A percentile compares a stretch with the other conserved stretches of the same genome.
Evolutionary conservation across 2,113 vertebrate genomes (phyloP).

Genomic region (Taxidea taxus): DNA sequence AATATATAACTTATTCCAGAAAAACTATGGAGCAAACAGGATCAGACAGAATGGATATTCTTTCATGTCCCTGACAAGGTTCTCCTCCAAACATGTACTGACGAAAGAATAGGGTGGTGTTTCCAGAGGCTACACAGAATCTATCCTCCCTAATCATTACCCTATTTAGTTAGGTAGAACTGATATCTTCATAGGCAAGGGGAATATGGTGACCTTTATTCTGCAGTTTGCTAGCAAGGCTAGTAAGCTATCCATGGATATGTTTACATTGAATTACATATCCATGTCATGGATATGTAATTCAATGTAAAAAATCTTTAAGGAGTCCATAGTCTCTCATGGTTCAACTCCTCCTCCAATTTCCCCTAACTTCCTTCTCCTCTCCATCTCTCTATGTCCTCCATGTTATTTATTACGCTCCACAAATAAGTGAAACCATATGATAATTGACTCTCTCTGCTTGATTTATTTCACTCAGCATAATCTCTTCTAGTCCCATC

Average conservation of each 20-base stretch:
- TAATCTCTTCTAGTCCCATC: no score
- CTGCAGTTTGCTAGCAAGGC: not conserved
- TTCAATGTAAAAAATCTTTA: not conserved
- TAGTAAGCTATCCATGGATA: not conserved
- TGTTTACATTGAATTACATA: no score
- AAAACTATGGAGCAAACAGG: not conserved
- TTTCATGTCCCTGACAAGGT: not conserved
- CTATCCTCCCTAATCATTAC: not conserved
- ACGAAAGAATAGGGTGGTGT: not conserved
- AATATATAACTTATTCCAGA: not conserved
- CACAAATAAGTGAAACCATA: no score
- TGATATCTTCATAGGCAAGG: not conserved
- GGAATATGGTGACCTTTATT: not conserved
- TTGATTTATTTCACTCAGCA: no score
- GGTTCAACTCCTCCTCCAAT: no score
- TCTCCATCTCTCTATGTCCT: no score
- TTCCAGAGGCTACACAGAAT: not conserved
- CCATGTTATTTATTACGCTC: no score
- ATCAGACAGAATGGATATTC: not conserved
- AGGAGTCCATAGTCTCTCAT: not conserved
- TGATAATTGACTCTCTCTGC: no score
- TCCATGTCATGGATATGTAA: not conserved
- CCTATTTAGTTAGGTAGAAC: not conserved
- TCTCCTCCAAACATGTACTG: not conserved
- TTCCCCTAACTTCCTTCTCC: no score